These are phyloP conservation scores for Brachystomella parvula DNA, from an alignment of 1,140 invertebrate genomes.

Conservation along the genomic window DNA sequence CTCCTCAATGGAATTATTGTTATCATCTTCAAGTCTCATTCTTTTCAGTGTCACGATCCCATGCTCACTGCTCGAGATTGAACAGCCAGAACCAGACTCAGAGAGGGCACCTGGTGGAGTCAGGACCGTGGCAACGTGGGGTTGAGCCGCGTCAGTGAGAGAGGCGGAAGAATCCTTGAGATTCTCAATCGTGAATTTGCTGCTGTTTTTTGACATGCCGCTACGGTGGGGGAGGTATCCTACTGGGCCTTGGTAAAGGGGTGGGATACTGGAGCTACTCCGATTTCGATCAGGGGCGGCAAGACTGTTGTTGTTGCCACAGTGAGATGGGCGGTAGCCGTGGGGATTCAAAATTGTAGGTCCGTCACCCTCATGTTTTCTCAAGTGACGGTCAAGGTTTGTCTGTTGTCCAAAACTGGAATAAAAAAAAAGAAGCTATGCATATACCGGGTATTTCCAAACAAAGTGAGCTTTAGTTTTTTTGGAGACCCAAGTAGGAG, in stretches of 20 bases:
- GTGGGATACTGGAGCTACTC: slow-evolving; percentile 24
- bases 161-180: slow-evolving; percentile 51
- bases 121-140: slow-evolving; percentile 65
- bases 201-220: slow-evolving; percentile 46
- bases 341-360: slow-evolving; percentile 60
- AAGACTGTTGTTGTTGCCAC: slow-evolving; percentile 30
- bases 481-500: no score
- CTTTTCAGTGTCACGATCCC: slow-evolving; percentile 32
- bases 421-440: background rate
- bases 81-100: slow-evolving; percentile 25
- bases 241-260: slow-evolving; percentile 39
- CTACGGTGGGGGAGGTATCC: slow-evolving; percentile 48
- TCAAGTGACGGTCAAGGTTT: slow-evolving; percentile 95
- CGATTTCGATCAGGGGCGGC: slow-evolving; percentile 41
- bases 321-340: slow-evolving; percentile 35
- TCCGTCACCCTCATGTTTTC: slow-evolving; percentile 93
- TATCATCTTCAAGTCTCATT: slow-evolving; percentile 35
- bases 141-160: slow-evolving; percentile 86
- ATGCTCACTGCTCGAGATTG: slow-evolving; percentile 1
- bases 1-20: slow-evolving; percentile 37
- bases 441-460: background rate
- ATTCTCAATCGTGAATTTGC: slow-evolving; percentile 24
- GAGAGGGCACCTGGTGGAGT: slow-evolving; percentile 51
- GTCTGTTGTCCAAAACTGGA: slow-evolving; percentile 45
- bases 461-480: no score